These are phyloP conservation scores for Cerastis leucographa DNA, from an alignment of 2,888 invertebrate genomes.

Conservation along the genomic window DNA sequence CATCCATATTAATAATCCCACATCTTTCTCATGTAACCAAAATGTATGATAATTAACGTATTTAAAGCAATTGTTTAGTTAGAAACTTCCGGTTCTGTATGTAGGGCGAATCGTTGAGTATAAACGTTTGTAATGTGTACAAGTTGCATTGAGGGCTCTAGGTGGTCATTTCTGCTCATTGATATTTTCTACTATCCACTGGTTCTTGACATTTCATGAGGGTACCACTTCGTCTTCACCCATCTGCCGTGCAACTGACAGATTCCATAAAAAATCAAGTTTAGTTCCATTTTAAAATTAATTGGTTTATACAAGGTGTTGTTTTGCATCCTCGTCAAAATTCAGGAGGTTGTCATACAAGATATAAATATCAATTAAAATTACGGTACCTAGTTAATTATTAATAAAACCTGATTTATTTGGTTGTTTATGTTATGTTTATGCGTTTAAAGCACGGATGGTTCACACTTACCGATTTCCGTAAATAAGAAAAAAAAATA, in stretches of 20 bases:
- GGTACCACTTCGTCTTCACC: neutral
- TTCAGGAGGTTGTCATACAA: too few relatives aligned
- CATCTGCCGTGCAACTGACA: neutral
- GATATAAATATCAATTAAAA: too few relatives aligned
- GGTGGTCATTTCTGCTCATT: slow-evolving; percentile 13
- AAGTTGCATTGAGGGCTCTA: slow-evolving; percentile 29
- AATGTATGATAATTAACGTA: slow-evolving; percentile 14
- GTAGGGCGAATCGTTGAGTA: slow-evolving; percentile 24
- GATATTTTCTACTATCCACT: neutral
- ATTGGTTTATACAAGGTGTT: neutral
- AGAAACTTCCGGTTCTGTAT: slow-evolving; percentile 40
- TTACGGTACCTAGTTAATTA: too few relatives aligned
- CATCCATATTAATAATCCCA: neutral
- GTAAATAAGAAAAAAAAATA: too few relatives aligned
- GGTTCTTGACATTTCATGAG: neutral
- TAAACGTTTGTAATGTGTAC: slow-evolving; percentile 27
- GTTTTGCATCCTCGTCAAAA: too few relatives aligned
- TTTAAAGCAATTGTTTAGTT: slow-evolving; percentile 25
- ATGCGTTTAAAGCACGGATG: too few relatives aligned
- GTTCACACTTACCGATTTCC: too few relatives aligned
- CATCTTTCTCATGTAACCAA: neutral
- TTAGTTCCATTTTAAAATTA: neutral
- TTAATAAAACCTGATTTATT: too few relatives aligned
- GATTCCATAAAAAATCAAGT: neutral
- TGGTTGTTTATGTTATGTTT: too few relatives aligned